Conservation (phyloP, 1,140 invertebrate species). For the Saccostrea cuccullata region DNA sequence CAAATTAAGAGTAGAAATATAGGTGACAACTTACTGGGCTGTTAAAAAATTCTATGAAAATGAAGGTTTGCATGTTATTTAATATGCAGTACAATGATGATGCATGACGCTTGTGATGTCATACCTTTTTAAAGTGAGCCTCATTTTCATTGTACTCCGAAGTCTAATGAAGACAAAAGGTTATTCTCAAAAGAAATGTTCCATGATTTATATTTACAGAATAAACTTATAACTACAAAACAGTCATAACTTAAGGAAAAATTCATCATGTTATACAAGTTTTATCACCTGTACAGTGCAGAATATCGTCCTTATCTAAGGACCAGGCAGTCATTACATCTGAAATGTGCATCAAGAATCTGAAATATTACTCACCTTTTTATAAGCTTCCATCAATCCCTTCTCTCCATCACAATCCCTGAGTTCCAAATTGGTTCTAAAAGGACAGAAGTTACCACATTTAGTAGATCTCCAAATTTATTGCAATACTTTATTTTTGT, state of each 20-base stretch:
- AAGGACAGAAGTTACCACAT: neutral
- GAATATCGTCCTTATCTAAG: too few species aligned
- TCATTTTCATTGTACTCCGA: constrained; percentile 12
- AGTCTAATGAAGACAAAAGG: constrained; percentile 19
- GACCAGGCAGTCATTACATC: neutral
- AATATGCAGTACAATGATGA: neutral
- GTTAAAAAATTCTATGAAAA: neutral
- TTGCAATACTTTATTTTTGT: too few species aligned
- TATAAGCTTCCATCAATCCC: constrained; percentile 73
- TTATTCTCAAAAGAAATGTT: neutral
- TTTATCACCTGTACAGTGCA: too few species aligned
- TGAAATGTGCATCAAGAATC: neutral
- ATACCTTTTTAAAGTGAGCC: constrained; percentile 38
- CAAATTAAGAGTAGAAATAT: too few species aligned
- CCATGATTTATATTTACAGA: neutral
- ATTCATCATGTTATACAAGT: too few species aligned
- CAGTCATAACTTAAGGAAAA: too few species aligned
- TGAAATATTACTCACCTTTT: constrained; percentile 55
- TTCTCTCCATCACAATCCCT: constrained; percentile 70
- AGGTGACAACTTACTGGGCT: too few species aligned
- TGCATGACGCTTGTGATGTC: neutral
- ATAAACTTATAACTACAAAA: too few species aligned
- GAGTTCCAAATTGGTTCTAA: constrained; percentile 51
- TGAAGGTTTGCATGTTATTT: neutral
- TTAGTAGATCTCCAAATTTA: neutral